Evolutionary conservation across 1,140 invertebrate genomes (phyloP).

Genomic region (Chionoecetes opilio): DNA sequence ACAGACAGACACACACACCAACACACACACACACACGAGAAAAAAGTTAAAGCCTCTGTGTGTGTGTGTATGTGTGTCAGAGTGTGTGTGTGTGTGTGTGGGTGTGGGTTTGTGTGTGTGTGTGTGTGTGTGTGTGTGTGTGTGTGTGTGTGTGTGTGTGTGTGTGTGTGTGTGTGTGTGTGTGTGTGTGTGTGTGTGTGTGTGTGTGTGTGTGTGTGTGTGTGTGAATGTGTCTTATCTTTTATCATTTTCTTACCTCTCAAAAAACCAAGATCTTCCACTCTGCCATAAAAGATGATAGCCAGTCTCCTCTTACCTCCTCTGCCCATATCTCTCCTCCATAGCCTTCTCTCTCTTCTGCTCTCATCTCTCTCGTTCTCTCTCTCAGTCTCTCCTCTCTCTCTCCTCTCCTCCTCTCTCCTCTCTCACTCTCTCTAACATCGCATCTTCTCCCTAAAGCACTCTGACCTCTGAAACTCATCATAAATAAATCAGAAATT

Average conservation of each 20-base stretch:
- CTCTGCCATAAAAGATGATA: background rate
- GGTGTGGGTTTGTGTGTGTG: too few relatives aligned
- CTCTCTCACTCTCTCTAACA: too few relatives aligned
- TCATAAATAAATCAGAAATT: background rate
- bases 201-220: conserved; percentile 27
- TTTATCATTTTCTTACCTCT: too few relatives aligned
- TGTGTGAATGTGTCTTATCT: background rate
- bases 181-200: conserved; percentile 27
- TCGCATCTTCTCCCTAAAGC: too few relatives aligned
- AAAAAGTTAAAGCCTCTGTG: too few relatives aligned
- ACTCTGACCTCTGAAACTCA: background rate
- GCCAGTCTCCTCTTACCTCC: background rate
- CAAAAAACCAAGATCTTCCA: background rate
- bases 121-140: too few relatives aligned
- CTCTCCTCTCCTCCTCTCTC: too few relatives aligned
- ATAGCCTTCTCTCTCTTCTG: too few relatives aligned
- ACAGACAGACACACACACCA: too few relatives aligned
- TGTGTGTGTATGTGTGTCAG: too few relatives aligned
- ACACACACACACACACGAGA: too few relatives aligned
- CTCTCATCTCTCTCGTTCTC: background rate
- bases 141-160: background rate
- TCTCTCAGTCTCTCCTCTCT: background rate
- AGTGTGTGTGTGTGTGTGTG: too few relatives aligned
- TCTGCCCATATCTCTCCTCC: background rate
- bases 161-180: conserved; percentile 27